These are phyloP conservation scores for Agrotis segetum DNA, from an alignment of 2,888 invertebrate species.

Conservation along the genomic window DNA sequence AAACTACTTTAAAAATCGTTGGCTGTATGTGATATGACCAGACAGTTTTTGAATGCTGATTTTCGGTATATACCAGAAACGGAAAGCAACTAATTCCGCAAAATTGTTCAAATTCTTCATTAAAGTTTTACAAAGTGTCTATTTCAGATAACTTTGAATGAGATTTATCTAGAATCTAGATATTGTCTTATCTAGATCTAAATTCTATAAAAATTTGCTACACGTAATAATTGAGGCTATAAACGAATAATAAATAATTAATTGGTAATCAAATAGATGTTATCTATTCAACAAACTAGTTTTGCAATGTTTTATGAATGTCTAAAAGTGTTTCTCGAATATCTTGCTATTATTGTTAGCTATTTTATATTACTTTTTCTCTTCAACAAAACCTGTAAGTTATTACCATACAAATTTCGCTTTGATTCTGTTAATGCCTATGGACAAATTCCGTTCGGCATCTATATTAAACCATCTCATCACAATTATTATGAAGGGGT, in stretches of 20 bases:
- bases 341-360: neutral
- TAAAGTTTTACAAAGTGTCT: neutral
- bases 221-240: no score
- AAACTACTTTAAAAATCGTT: neutral
- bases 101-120: neutral
- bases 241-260: slow-evolving; percentile 14
- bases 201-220: no score
- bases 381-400: neutral
- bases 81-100: neutral
- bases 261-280: neutral
- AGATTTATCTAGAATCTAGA: neutral
- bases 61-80: neutral
- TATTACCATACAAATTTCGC: neutral
- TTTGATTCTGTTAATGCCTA: neutral
- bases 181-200: neutral
- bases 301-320: slow-evolving; percentile 5
- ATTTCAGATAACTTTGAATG: neutral
- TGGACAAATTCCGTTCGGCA: no score
- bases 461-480: no score
- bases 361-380: neutral
- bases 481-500: no score
- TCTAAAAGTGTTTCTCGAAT: neutral
- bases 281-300: neutral
- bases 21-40: neutral
- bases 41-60: neutral